phyloP scores from a whole-genome alignment of 2,113 vertebrate genomes.

The Euleptes europaea region DNA sequence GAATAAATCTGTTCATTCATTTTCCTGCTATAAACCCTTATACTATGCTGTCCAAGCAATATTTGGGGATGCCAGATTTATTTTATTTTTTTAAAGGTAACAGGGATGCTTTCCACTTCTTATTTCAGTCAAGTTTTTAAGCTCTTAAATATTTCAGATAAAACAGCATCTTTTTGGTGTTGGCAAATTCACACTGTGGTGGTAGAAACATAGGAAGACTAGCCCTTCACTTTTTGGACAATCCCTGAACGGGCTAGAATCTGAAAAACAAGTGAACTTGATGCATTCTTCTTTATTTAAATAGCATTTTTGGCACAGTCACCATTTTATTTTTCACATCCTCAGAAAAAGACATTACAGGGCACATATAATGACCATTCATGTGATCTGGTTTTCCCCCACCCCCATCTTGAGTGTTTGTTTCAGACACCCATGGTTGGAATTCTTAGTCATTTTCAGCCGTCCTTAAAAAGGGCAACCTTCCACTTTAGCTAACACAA shows the following conservation, averaged over 20 bases:
- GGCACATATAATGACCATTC: background rate
- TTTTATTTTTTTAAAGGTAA: background rate
- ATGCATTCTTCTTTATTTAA: background rate
- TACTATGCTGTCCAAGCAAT: background rate
- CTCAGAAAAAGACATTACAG: background rate
- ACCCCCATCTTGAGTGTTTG: background rate
- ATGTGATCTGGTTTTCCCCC: background rate
- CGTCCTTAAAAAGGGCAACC: conserved; percentile 5
- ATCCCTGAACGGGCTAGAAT: background rate
- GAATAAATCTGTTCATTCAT: background rate
- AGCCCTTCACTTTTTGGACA: conserved; percentile 14
- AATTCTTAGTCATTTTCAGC: background rate
- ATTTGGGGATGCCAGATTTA: background rate
- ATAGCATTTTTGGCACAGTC: background rate
- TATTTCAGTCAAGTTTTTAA: background rate
- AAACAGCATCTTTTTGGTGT: background rate
- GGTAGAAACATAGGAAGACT: background rate
- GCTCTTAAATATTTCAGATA: background rate
- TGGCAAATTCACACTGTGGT: background rate
- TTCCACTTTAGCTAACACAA: conserved; percentile 57
- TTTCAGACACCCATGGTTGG: background rate
- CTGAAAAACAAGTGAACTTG: conserved; percentile 11
- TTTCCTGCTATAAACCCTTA: background rate
- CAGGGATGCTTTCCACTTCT: background rate
- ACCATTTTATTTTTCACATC: background rate